phyloP scores from a whole-genome alignment of 2,113 vertebrate species.

The Scopus umbretta region DNA sequence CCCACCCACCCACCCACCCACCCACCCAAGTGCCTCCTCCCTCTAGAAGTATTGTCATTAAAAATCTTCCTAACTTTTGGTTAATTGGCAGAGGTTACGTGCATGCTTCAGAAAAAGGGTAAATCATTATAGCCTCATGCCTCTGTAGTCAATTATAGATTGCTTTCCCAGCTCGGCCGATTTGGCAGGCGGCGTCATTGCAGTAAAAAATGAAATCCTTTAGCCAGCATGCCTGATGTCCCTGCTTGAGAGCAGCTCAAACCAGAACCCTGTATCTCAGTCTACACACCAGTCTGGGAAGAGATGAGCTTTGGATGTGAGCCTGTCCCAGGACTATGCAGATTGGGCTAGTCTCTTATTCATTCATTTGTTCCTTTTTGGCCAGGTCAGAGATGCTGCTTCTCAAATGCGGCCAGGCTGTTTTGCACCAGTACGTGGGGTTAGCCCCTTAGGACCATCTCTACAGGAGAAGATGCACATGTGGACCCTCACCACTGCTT shows the following conservation, averaged over 20 bases:
- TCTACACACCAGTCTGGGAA: neutral
- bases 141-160: conserved; percentile 59
- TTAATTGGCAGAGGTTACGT: conserved; percentile 32
- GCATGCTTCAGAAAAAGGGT: conserved; percentile 38
- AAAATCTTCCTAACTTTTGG: conserved; percentile 17
- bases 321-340: neutral
- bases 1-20: neutral
- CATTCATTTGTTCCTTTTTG: neutral
- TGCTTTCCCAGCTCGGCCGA: conserved; percentile 54
- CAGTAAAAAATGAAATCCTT: conserved; percentile 23
- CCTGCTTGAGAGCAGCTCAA: conserved; percentile 40
- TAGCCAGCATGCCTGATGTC: conserved; percentile 15
- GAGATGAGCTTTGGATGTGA: neutral
- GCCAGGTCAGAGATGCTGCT: neutral
- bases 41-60: neutral
- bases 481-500: neutral
- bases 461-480: neutral
- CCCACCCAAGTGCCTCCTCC: neutral
- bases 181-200: conserved; percentile 9
- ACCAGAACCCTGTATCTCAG: conserved; percentile 28
- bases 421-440: neutral
- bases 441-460: neutral
- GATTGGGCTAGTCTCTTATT: neutral
- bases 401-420: neutral
- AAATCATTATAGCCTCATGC: conserved; percentile 51